Evolutionary conservation across 2,888 invertebrate species (phyloP), one percentile per base, ranked within the genome.

Genomic region (Tuberolachnus salignus): DNA sequence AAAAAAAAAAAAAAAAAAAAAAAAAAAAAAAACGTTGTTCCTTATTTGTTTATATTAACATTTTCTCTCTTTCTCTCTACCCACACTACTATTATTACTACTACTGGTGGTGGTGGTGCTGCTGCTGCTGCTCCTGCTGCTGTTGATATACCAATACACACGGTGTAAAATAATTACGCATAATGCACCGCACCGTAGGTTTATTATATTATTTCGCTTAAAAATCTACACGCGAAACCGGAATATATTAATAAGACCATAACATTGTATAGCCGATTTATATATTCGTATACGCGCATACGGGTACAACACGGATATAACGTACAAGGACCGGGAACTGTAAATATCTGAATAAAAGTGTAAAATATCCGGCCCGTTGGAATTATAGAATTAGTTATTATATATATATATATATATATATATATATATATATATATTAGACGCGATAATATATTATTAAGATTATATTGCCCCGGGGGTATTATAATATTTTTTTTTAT

Each of bases 41-140:
- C 23, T 21, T 13, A 19, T 71, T 72, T 72, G 72, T 72, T 72
- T 72, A 71, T 34, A 34, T 71, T 71, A 59, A 72, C 72, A 61
- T 61, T 61, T 61, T 1, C 61, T 61, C 51, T 61, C 61, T 34
- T 51, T 34, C 3, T 57, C 16, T 6, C 70, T 57, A 23, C 69
- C 34, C 57, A 23, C 23, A 34, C 34, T n/a, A n/a, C n/a, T n/a
- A n/a, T n/a, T n/a, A n/a, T n/a, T n/a, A n/a, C n/a, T n/a, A n/a
- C n/a, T n/a, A n/a, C n/a, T n/a, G n/a, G n/a, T n/a, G n/a, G n/a
- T n/a, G n/a, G n/a, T n/a, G n/a, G n/a, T n/a, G n/a, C n/a, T n/a
- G n/a, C n/a, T n/a, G n/a, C n/a, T n/a, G n/a, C 34, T 34, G 34
- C 34, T 34, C 3, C 34, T 34, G 6, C 34, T 34, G 16, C 14